These are phyloP conservation scores for Carapus acus DNA, from an alignment of 2,797 vertebrate species.

Conservation along the genomic window DNA sequence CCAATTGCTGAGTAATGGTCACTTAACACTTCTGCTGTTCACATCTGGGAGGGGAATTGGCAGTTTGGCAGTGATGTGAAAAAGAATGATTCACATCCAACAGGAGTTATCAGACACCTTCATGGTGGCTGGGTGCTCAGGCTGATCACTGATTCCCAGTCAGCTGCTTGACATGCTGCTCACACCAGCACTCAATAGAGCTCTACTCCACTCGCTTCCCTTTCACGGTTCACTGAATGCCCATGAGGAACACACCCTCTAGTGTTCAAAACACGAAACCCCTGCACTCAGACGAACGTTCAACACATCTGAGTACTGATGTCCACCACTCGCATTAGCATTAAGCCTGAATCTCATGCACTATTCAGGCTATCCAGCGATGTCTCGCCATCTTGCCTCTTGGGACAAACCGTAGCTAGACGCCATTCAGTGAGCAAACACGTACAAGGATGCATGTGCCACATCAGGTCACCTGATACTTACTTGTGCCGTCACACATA, in stretches of 20 bases:
- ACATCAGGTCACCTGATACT: slow-evolving; percentile 20
- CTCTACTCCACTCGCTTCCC: background rate
- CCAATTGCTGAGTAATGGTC: slow-evolving; percentile 42
- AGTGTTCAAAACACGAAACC: slow-evolving; percentile 39
- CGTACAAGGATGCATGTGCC: too few species aligned
- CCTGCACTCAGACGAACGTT: slow-evolving; percentile 4
- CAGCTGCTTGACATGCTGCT: background rate
- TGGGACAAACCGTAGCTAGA: slow-evolving; percentile 11
- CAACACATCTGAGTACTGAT: background rate
- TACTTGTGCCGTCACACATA: slow-evolving; percentile 20
- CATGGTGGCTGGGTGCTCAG: too few species aligned
- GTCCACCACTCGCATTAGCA: background rate
- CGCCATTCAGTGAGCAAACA: slow-evolving; percentile 12
- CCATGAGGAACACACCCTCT: slow-evolving; percentile 49
- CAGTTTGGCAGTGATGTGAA: background rate
- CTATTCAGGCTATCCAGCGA: too few species aligned
- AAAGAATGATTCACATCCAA: background rate
- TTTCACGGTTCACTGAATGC: background rate
- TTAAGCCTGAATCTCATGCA: background rate
- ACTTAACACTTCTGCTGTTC: slow-evolving; percentile 17
- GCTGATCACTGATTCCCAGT: background rate
- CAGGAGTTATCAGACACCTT: too few species aligned
- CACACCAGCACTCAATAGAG: slow-evolving; percentile 6
- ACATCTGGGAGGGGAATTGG: background rate
- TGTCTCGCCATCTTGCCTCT: slow-evolving; percentile 9